These are phyloP conservation scores for Paracentrotus lividus DNA, from an alignment of 53 echinoderm and acorn worm species.

Conservation along the genomic window DNA sequence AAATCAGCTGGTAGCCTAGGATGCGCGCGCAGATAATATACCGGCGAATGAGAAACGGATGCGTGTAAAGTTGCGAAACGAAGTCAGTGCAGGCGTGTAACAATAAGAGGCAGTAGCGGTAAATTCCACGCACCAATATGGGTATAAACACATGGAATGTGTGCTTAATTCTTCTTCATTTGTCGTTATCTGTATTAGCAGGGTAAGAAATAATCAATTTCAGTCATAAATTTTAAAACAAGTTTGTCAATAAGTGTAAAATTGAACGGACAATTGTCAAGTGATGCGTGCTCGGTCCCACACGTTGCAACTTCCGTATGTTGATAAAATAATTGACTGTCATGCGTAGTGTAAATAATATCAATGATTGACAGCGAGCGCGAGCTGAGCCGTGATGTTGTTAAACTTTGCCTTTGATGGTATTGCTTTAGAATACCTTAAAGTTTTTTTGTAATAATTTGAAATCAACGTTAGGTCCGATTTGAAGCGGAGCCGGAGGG, in stretches of 20 bases:
- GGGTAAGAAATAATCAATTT: conserved; percentile 79
- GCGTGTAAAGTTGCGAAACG: background rate
- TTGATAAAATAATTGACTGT: too few species aligned
- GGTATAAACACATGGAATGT: conserved; percentile 76
- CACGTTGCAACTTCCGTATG: too few species aligned
- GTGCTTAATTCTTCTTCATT: conserved; percentile 85
- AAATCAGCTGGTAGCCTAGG: background rate
- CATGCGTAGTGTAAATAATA: too few species aligned
- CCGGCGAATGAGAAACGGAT: conserved; percentile 45
- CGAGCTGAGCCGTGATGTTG: too few species aligned
- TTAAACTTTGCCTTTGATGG: too few species aligned
- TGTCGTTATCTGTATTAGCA: conserved; percentile 87
- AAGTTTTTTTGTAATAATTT: too few species aligned
- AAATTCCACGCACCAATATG: conserved; percentile 73
- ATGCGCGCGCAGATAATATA: conserved; percentile 23
- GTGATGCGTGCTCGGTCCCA: conserved; percentile 16
- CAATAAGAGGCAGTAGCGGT: background rate
- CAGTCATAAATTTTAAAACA: background rate
- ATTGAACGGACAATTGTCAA: background rate
- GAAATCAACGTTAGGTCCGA: too few species aligned
- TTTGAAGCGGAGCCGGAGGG: too few species aligned
- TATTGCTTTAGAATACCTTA: too few species aligned
- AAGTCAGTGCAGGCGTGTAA: background rate
- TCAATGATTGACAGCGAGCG: too few species aligned
- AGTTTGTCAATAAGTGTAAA: background rate